These are phyloP conservation scores for Coreius guichenoti DNA, from an alignment of 2,797 vertebrate genomes.

Conservation along the genomic window DNA sequence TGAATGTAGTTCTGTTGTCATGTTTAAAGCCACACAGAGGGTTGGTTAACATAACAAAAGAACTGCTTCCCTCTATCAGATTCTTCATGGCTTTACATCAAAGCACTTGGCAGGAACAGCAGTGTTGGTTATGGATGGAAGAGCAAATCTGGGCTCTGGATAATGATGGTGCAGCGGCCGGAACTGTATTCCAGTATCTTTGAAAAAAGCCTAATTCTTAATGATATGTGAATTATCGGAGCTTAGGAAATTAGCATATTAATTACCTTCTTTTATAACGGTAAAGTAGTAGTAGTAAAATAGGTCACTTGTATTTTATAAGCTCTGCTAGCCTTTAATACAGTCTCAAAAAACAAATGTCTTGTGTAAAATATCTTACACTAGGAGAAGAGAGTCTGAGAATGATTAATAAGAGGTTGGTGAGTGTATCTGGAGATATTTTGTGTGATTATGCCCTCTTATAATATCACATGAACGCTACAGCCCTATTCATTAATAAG, in stretches of 20 bases:
- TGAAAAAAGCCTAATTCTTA: conserved; percentile 39
- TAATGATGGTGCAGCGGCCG: conserved; percentile 30
- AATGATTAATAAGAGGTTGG: conserved; percentile 1
- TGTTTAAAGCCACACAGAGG: conserved; percentile 41
- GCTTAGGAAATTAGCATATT: conserved; percentile 57
- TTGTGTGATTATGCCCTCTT: not conserved
- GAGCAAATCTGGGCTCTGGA: conserved; percentile 44
- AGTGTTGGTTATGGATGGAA: conserved; percentile 44
- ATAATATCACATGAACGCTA: not conserved
- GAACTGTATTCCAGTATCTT: conserved; percentile 43
- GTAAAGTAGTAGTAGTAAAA: conserved; percentile 49
- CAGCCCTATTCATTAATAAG: not conserved
- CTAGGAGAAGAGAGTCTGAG: not conserved
- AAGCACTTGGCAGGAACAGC: conserved; percentile 49
- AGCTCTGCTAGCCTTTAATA: not conserved
- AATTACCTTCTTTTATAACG: conserved; percentile 51
- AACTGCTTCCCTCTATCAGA: conserved; percentile 46
- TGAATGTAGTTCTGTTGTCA: conserved; percentile 24
- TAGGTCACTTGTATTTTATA: conserved; percentile 42
- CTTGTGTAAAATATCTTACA: not conserved
- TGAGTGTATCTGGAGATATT: not conserved
- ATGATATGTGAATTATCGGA: conserved; percentile 48
- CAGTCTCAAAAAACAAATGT: not conserved
- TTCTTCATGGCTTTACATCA: conserved; percentile 57
- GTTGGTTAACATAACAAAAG: conserved; percentile 51